These are phyloP conservation scores for Aldabrachelys gigantea DNA, from an alignment of 2,113 vertebrate species.

Conservation along the genomic window DNA sequence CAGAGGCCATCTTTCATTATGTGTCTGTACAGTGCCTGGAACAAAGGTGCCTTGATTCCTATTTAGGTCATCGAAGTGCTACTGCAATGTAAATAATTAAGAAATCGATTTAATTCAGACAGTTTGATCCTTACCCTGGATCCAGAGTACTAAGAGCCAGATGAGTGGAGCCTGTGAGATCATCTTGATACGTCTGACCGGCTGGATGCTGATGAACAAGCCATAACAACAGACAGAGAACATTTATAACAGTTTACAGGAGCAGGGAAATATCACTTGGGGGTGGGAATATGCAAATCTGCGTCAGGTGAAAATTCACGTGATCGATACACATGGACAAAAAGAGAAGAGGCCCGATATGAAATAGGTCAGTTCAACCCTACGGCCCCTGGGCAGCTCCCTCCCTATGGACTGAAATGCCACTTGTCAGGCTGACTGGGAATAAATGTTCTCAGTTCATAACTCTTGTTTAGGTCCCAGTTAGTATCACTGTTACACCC, in stretches of 20 bases:
- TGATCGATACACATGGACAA: no score
- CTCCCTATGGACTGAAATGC: neutral
- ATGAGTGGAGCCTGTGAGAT: neutral
- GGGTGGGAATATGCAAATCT: no score
- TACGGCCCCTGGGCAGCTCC: neutral
- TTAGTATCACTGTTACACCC: neutral
- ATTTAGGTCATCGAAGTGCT: neutral
- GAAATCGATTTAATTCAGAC: neutral
- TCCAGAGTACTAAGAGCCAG: neutral
- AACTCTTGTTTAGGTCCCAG: neutral
- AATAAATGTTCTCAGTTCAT: neutral
- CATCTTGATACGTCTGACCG: no score
- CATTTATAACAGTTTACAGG: no score
- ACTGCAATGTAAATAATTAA: neutral
- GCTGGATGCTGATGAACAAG: no score
- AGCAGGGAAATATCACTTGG: no score
- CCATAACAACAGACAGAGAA: no score
- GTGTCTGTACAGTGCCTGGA: neutral
- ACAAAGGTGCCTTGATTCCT: neutral
- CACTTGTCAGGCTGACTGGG: neutral
- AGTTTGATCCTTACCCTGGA: neutral
- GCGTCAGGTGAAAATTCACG: no score
- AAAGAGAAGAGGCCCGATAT: no score
- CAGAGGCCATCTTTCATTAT: neutral
- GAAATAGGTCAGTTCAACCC: neutral